These are phyloP conservation scores for Chunga burmeisteri DNA, from an alignment of 2,113 vertebrate species.

Conservation along the genomic window DNA sequence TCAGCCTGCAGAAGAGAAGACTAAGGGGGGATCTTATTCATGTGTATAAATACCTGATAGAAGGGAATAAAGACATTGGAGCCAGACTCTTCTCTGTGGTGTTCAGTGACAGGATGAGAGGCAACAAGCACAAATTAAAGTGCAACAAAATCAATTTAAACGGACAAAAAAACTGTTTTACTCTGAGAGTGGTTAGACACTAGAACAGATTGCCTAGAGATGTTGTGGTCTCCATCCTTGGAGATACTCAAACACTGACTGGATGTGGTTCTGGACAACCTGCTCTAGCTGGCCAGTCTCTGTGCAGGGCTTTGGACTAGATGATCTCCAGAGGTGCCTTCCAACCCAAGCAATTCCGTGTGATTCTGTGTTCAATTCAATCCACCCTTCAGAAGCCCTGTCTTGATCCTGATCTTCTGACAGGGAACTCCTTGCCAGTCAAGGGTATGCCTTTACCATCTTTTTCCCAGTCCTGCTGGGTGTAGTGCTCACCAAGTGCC, in stretches of 20 bases:
- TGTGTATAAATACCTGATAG: background rate
- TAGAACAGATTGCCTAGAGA: background rate
- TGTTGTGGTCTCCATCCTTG: background rate
- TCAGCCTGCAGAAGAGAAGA: background rate
- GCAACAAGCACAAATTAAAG: background rate
- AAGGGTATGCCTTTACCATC: background rate
- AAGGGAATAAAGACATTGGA: background rate
- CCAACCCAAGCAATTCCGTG: background rate
- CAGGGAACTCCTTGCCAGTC: background rate
- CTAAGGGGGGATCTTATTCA: background rate
- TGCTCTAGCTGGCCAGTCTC: background rate
- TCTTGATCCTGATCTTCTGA: background rate
- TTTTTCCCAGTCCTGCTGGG: background rate
- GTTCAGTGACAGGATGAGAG: background rate
- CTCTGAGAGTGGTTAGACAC: background rate
- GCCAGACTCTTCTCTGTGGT: background rate
- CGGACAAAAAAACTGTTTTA: background rate
- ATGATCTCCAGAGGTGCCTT: background rate
- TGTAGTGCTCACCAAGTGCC: no score
- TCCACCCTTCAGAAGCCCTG: accelerated
- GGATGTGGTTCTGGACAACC: background rate
- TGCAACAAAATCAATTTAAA: background rate
- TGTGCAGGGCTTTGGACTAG: background rate
- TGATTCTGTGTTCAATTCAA: background rate
- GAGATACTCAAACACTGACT: background rate